A percentile compares a stretch with the other conserved stretches of the same genome.
Evolutionary conservation across 1,140 invertebrate genomes (phyloP).

Genomic region (Trachymyrmex cornetzi): DNA sequence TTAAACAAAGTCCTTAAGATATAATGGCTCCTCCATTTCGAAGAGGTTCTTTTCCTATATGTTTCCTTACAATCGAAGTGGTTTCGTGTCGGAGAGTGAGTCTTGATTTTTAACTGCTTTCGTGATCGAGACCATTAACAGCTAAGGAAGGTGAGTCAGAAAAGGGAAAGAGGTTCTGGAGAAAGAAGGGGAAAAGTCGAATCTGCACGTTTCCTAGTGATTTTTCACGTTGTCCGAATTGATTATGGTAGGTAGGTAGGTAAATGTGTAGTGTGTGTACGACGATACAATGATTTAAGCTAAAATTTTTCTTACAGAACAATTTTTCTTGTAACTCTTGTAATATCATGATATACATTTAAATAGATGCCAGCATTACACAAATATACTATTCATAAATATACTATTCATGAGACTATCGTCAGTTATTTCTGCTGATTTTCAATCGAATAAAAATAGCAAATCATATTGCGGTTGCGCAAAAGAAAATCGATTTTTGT

Average conservation of each 20-base stretch:
- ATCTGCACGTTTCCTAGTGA: constrained; percentile 32
- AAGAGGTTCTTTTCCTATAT: constrained; percentile 1
- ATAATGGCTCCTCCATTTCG: constrained; percentile 41
- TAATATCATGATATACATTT: not conserved
- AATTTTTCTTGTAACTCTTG: not conserved
- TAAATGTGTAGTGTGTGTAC: not conserved
- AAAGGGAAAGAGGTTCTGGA: not conserved
- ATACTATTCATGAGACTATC: not conserved
- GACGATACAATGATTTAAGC: constrained; percentile 18
- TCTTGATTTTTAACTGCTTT: constrained; percentile 80
- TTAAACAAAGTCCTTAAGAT: constrained; percentile 41
- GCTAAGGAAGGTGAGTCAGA: constrained; percentile 52
- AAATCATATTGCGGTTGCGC: not conserved
- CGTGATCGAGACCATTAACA: constrained; percentile 82
- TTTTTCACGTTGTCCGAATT: constrained; percentile 26
- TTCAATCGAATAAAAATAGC: not conserved
- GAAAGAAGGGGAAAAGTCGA: constrained; percentile 17
- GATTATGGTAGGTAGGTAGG: not conserved
- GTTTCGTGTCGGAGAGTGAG: constrained; percentile 60
- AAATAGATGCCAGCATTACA: not conserved
- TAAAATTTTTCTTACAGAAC: not conserved
- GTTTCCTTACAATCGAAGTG: constrained; percentile 48
- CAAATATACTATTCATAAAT: not conserved
- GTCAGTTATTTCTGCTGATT: not conserved
- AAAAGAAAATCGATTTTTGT: constrained; percentile 14